Conservation (phyloP, 2,113 vertebrate species). For the Cololabis saira region DNA sequence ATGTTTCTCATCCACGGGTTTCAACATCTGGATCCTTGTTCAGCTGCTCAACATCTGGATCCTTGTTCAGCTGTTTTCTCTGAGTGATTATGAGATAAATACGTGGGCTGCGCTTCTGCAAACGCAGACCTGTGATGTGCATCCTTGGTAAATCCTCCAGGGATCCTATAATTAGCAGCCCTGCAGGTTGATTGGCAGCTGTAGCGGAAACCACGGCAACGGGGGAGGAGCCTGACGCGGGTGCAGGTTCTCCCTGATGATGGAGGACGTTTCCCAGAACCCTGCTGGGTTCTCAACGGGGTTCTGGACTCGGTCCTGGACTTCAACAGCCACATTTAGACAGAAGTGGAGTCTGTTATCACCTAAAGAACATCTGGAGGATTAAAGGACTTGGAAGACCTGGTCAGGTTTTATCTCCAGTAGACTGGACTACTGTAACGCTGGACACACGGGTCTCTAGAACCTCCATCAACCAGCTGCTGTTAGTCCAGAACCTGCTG, state of each 20-base stretch:
- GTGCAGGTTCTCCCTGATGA: constrained; percentile 50
- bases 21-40: neutral
- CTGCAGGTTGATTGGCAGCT: constrained; percentile 62
- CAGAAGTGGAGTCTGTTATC: no score
- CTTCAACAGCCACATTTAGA: no score
- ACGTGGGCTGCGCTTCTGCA: neutral
- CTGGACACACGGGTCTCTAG: no score
- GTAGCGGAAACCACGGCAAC: constrained; percentile 64
- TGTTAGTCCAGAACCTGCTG: no score
- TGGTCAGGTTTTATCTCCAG: no score
- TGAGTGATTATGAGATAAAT: neutral
- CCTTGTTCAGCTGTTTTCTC: no score
- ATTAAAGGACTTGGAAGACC: no score
- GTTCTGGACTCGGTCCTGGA: no score
- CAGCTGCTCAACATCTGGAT: neutral
- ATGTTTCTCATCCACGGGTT: no score
- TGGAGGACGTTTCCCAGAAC: constrained; percentile 50
- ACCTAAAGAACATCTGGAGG: no score
- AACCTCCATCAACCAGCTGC: no score
- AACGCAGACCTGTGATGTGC: neutral
- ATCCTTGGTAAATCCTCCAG: constrained; percentile 1
- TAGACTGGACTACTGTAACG: no score
- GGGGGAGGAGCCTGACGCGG: constrained; percentile 15
- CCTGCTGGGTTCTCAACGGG: constrained; percentile 28
- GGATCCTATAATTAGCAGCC: constrained; percentile 41